A percentile compares a stretch with the other conserved stretches of the same genome.
phyloP scores from a whole-genome alignment of 2,888 invertebrate genomes.

The Diarsia brunnea region DNA sequence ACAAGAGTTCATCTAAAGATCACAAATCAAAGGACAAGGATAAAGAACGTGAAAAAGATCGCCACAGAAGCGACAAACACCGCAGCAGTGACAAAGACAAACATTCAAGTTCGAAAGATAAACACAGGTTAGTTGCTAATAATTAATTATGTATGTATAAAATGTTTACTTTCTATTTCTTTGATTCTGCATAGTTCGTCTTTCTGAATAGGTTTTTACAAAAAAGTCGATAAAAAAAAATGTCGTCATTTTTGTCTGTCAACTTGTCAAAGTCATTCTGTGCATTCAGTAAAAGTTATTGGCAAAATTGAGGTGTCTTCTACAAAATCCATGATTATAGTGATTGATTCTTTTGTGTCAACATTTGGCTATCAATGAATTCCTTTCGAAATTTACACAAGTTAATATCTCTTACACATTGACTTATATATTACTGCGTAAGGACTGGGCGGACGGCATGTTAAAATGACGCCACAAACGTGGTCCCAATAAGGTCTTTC shows the following conservation, averaged over 20 bases:
- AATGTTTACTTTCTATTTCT: conserved; percentile 24
- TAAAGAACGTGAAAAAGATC: conserved; percentile 82
- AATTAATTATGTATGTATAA: not conserved
- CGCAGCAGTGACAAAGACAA: conserved; percentile 84
- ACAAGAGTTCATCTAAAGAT: conserved; percentile 70
- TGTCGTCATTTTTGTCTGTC: conserved; percentile 43
- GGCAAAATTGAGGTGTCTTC: conserved; percentile 13
- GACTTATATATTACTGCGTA: no score
- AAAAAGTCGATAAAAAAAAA: conserved; percentile 19
- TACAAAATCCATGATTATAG: not conserved
- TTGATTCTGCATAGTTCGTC: not conserved
- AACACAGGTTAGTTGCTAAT: conserved; percentile 85
- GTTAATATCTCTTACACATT: conserved; percentile 26
- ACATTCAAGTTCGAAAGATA: conserved; percentile 90
- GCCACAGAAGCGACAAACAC: conserved; percentile 86
- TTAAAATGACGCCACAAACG: no score
- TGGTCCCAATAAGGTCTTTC: no score
- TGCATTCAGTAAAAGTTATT: conserved; percentile 18
- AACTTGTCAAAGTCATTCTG: conserved; percentile 43
- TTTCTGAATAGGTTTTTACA: not conserved
- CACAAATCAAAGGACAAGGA: conserved; percentile 71
- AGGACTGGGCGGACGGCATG: no score
- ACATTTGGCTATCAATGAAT: conserved; percentile 4
- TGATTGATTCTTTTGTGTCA: conserved; percentile 12
- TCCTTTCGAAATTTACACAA: conserved; percentile 13